phyloP scores from a whole-genome alignment of 1,140 invertebrate species.

The Chlorops oryzae region DNA sequence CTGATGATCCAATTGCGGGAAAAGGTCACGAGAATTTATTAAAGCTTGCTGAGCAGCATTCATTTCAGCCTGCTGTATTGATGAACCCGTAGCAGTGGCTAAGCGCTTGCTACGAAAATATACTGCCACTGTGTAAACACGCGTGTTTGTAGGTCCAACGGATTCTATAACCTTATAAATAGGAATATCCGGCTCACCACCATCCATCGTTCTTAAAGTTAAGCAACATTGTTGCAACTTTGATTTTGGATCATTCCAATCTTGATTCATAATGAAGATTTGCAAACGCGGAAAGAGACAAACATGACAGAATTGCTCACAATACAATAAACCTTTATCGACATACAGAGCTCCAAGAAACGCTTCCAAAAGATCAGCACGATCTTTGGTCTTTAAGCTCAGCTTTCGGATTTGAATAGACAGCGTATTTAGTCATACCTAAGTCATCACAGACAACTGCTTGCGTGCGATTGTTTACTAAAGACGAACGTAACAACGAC shows the following conservation, averaged over 20 bases:
- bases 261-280: constrained; percentile 96
- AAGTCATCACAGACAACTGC: constrained; percentile 96
- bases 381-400: constrained; percentile 94
- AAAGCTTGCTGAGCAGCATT: constrained; percentile 89
- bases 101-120: constrained; percentile 88
- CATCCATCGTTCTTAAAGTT: constrained; percentile 90
- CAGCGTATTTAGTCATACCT: constrained; percentile 86
- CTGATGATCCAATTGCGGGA: constrained; percentile 88
- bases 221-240: constrained; percentile 98
- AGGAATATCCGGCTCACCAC: constrained; percentile 92
- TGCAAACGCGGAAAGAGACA: constrained; percentile 91
- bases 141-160: constrained; percentile 91
- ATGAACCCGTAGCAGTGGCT: constrained; percentile 85
- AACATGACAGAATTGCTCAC: constrained; percentile 88
- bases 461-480: constrained; percentile 96
- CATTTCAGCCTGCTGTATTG: constrained; percentile 98
- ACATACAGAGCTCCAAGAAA: constrained; percentile 94
- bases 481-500: constrained; percentile 86
- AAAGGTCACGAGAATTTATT: constrained; percentile 75
- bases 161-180: constrained; percentile 96
- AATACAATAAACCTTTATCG: constrained; percentile 89
- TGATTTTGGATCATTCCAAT: constrained; percentile 99
- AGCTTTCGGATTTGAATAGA: constrained; percentile 84
- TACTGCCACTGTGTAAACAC: constrained; percentile 93
- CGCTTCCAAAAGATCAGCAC: constrained; percentile 95